Conservation (phyloP, 2,797 vertebrate genomes). For the Myotis planiceps region DNA sequence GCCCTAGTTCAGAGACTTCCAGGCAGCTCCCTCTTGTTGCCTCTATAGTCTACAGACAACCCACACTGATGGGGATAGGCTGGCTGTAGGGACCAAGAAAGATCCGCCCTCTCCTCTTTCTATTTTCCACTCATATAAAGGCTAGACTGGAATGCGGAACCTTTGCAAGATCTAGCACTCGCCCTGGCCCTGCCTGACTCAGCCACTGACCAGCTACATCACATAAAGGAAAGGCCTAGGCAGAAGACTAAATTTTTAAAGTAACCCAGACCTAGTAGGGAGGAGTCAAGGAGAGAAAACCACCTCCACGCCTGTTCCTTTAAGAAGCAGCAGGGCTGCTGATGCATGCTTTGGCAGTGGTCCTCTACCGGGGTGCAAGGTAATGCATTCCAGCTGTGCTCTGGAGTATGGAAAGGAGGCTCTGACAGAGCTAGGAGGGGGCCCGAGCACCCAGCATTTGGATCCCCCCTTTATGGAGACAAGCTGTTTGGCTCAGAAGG, state of each 20-base stretch:
- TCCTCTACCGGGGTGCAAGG: constrained; percentile 55
- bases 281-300: background rate
- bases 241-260: constrained; percentile 58
- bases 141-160: background rate
- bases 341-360: constrained; percentile 65
- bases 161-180: background rate
- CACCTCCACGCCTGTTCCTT: constrained; percentile 18
- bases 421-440: constrained; percentile 44
- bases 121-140: background rate
- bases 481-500: constrained; percentile 62
- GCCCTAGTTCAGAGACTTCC: constrained; percentile 51
- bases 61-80: background rate
- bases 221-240: background rate
- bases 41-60: background rate
- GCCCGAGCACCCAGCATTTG: constrained; percentile 48
- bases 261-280: background rate
- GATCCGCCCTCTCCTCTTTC: background rate
- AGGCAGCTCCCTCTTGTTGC: constrained; percentile 40
- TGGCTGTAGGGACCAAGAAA: background rate
- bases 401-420: constrained; percentile 46
- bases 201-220: background rate
- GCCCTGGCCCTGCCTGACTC: background rate
- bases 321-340: constrained; percentile 54
- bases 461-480: constrained; percentile 61
- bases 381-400: constrained; percentile 73